Evolutionary conservation across 2,888 invertebrate genomes (phyloP).

Genomic region (Carabus problematicus): DNA sequence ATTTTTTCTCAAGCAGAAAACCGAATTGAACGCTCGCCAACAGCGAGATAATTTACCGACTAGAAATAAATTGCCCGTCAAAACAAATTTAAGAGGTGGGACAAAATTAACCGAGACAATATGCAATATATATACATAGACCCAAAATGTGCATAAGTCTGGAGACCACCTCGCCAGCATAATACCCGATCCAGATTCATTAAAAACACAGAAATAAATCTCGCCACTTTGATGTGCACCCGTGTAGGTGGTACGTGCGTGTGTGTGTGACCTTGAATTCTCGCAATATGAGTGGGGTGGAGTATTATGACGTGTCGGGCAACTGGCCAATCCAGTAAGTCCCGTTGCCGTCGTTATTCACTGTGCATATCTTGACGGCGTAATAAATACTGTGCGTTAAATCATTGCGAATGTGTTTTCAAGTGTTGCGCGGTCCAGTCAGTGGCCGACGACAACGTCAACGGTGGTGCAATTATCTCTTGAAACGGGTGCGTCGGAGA

Average conservation of each 20-base stretch:
- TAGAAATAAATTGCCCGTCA: conserved; percentile 44
- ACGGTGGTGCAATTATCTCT: conserved; percentile 3
- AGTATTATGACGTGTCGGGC: not conserved
- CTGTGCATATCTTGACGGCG: conserved; percentile 15
- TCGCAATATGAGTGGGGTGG: not conserved
- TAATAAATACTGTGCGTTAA: conserved; percentile 18
- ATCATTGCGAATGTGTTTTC: conserved; percentile 19
- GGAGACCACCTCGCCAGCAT: not conserved
- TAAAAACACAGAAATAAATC: conserved; percentile 2
- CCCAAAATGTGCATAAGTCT: not conserved
- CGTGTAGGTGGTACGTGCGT: conserved; percentile 1
- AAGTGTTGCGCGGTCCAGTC: conserved; percentile 10
- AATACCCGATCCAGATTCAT: conserved; percentile 5
- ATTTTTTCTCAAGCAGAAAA: conserved; percentile 20
- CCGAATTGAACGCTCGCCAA: conserved; percentile 31
- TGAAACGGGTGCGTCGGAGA: not conserved
- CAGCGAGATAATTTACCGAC: conserved; percentile 26
- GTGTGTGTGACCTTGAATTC: not conserved
- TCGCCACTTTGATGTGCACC: conserved; percentile 1
- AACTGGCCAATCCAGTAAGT: conserved; percentile 20
- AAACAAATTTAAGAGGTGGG: conserved; percentile 44
- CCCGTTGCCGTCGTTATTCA: conserved; percentile 8
- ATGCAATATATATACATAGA: conserved; percentile 45
- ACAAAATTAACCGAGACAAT: conserved; percentile 46
- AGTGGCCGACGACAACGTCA: not conserved